Percentiles rank a stretch among this genome's conserved stretches.
Evolutionary conservation across 2,797 vertebrate species (phyloP).

Genomic region (Bovichtus diacanthus): DNA sequence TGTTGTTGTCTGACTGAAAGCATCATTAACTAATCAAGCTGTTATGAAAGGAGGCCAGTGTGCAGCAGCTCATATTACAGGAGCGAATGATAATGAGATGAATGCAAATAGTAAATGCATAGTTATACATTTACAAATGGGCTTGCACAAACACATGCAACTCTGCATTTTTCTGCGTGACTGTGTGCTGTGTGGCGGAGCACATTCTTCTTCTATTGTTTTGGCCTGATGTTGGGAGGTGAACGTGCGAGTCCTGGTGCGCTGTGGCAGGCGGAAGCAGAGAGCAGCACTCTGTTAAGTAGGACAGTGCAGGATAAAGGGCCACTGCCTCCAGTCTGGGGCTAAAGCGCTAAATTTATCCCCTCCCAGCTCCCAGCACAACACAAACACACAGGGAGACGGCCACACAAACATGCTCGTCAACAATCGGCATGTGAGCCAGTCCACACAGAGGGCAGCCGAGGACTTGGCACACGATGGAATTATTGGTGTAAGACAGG

Average conservation of each 20-base stretch:
- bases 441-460: slow-evolving; percentile 35
- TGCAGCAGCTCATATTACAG: slow-evolving; percentile 29
- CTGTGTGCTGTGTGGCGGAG: slow-evolving; percentile 33
- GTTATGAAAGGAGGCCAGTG: slow-evolving; percentile 57
- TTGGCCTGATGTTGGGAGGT: slow-evolving; percentile 52
- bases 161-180: slow-evolving; percentile 33
- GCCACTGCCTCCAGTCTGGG: slow-evolving; percentile 88
- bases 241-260: slow-evolving; percentile 62
- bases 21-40: slow-evolving; percentile 64
- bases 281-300: slow-evolving; percentile 85
- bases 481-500: neutral
- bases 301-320: slow-evolving; percentile 91
- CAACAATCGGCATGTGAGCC: slow-evolving; percentile 59
- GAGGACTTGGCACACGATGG: slow-evolving; percentile 7
- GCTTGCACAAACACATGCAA: slow-evolving; percentile 9
- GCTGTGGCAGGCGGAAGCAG: slow-evolving; percentile 69
- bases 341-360: slow-evolving; percentile 86
- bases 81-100: slow-evolving; percentile 22
- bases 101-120: slow-evolving; percentile 30
- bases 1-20: slow-evolving; percentile 42
- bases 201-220: slow-evolving; percentile 58
- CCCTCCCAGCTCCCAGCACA: slow-evolving; percentile 69
- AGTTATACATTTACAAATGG: slow-evolving; percentile 32
- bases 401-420: slow-evolving; percentile 55
- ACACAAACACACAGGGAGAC: slow-evolving; percentile 71